Evolutionary conservation across 1,140 invertebrate species (phyloP).

Genomic region (Phthorimaea operculella): DNA sequence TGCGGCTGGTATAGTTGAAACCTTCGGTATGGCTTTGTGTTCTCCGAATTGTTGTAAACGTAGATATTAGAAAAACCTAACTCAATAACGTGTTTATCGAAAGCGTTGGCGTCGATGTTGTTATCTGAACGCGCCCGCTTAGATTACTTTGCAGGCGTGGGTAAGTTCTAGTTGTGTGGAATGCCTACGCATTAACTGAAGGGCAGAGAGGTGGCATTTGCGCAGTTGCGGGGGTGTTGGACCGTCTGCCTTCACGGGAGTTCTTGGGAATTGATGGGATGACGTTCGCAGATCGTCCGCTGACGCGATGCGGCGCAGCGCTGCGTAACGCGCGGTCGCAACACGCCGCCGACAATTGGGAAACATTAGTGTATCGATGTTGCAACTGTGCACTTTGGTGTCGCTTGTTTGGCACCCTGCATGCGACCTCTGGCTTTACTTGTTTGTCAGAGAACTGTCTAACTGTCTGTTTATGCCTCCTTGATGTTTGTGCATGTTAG

Average conservation of each 20-base stretch:
- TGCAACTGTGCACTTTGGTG: conserved; percentile 6
- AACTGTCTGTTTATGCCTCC: conserved; percentile 6
- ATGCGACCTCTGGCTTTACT: conserved; percentile 6
- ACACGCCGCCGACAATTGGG: not conserved
- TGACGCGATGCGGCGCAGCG: not conserved
- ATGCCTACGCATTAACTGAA: conserved; percentile 30
- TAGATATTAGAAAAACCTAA: not conserved
- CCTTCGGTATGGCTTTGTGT: conserved; percentile 4
- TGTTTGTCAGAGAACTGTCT: conserved; percentile 7
- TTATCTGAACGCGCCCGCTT: not conserved
- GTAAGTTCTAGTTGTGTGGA: conserved; percentile 14
- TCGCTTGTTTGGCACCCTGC: conserved; percentile 6
- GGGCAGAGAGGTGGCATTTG: conserved; percentile 30
- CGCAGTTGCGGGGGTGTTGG: conserved; percentile 21
- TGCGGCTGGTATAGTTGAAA: conserved; percentile 3
- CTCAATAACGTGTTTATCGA: conserved; percentile 1
- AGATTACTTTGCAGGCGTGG: conserved; percentile 17
- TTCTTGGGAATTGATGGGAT: conserved; percentile 5
- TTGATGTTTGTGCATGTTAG: conserved; percentile 7
- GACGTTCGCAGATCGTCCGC: not conserved
- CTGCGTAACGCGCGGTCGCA: not conserved
- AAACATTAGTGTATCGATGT: conserved; percentile 6
- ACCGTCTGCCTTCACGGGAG: conserved; percentile 21
- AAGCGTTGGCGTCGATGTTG: conserved; percentile 4
- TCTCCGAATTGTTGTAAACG: conserved; percentile 1